Evolutionary conservation across 2,113 vertebrate species (phyloP).

Genomic region (Charadrius vociferus): DNA sequence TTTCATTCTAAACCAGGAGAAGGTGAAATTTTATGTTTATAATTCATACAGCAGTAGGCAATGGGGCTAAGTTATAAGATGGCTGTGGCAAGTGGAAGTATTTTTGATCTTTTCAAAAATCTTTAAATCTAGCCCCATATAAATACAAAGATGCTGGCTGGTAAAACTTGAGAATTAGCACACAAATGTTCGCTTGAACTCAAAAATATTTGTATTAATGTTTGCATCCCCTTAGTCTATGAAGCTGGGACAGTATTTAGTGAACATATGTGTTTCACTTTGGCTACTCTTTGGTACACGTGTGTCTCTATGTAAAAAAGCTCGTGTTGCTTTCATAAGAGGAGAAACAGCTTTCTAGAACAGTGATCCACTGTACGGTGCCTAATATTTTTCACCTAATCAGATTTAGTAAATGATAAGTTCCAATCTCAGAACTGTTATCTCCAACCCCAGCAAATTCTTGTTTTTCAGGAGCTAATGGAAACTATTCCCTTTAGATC

Average conservation of each 20-base stretch:
- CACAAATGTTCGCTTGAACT: not conserved
- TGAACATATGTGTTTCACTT: not conserved
- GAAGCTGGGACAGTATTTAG: not conserved
- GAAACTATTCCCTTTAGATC: not conserved
- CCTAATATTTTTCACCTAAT: not conserved
- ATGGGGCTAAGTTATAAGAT: not conserved
- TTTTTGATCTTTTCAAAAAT: not conserved
- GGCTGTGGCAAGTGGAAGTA: not conserved
- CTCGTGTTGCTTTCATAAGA: not conserved
- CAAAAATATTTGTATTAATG: not conserved
- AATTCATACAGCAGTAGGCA: not conserved
- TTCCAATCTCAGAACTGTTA: not conserved
- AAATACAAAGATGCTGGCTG: not conserved
- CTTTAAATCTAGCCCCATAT: not conserved
- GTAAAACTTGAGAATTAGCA: not conserved
- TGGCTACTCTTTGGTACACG: not conserved
- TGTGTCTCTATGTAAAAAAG: not conserved
- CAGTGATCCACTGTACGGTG: not conserved
- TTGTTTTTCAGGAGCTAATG: not conserved
- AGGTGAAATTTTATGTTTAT: not conserved
- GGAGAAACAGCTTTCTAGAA: not conserved
- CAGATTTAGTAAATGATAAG: not conserved
- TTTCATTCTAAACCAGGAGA: not conserved
- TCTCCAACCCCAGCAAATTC: not conserved
- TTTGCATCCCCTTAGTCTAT: not conserved